phyloP scores from a whole-genome alignment of 2,888 invertebrate species.

The Theretra japonica region DNA sequence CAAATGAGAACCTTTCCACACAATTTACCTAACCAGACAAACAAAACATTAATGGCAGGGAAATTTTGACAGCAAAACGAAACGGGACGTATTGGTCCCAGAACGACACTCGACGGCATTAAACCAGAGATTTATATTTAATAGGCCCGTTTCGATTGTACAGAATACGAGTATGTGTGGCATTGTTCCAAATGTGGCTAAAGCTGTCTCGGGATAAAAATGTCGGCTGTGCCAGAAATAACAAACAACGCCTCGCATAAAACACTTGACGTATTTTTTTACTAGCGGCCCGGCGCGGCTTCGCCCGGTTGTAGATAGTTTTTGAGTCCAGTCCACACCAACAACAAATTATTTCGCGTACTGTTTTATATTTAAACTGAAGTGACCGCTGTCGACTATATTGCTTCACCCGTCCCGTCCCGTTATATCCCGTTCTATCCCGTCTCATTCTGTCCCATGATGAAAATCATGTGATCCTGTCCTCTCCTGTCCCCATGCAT shows the following conservation, averaged over 20 bases:
- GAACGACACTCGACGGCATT: background rate
- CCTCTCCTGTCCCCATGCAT: too few species aligned
- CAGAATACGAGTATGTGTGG: background rate
- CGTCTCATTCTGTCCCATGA: too few species aligned
- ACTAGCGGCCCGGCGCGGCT: too few species aligned
- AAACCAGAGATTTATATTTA: slow-evolving; percentile 15
- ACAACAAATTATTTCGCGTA: too few species aligned
- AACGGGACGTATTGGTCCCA: slow-evolving; percentile 5
- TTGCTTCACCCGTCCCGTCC: too few species aligned
- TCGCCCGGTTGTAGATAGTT: too few species aligned
- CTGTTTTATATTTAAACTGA: too few species aligned
- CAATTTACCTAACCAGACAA: background rate
- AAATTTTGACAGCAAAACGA: slow-evolving; percentile 2
- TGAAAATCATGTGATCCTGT: too few species aligned
- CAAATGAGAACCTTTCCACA: too few species aligned
- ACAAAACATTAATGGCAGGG: background rate
- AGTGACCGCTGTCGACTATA: too few species aligned
- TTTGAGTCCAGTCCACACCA: too few species aligned
- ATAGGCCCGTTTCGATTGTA: slow-evolving; percentile 8
- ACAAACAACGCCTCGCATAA: background rate
- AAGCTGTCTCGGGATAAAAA: background rate
- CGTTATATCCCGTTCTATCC: too few species aligned
- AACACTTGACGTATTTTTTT: background rate
- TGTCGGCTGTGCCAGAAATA: background rate
- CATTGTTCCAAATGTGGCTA: slow-evolving; percentile 6